These are phyloP conservation scores for pig (Sus scrofa) DNA, from an alignment of 2,113 vertebrate genomes.

Conservation along the genomic window T2T-Sscrofa CM000814.6:34117001-34117500, in stretches of 20 bases:
- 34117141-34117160: not conserved
- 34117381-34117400: not conserved
- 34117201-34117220: not conserved
- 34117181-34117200: constrained; percentile 21
- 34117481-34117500: not conserved
- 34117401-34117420: not conserved
- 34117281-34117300: not conserved
- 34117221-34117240: not conserved
- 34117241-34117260: not conserved
- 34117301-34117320: not conserved
- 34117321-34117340: not conserved
- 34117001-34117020: not conserved
- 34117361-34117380: constrained; percentile 4
- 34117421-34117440: not conserved
- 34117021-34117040: not conserved
- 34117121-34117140: not conserved
- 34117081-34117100: not conserved
- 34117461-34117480: not conserved
- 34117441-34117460: not conserved
- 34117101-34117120: not conserved
- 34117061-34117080: not conserved
- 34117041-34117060: not conserved
- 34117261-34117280: not conserved
- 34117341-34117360: not conserved
- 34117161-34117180: not conserved